Conservation (phyloP, 2,888 invertebrate genomes). For the Caenorhabditis doughertyi region DNA sequence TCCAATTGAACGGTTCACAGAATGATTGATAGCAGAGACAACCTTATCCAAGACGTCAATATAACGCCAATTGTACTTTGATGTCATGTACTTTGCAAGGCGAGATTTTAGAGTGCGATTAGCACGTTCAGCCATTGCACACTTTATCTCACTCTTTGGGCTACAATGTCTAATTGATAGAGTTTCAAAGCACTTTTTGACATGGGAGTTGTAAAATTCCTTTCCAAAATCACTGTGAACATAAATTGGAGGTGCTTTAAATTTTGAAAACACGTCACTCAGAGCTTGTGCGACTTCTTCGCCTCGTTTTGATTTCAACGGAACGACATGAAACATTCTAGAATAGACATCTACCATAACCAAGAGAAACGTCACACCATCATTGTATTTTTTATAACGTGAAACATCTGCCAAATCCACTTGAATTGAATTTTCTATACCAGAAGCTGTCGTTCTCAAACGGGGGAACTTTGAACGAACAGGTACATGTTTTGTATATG, state of each 20-base stretch:
- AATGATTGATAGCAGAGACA: constrained; percentile 4
- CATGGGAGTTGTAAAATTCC: constrained; percentile 13
- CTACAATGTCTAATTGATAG: constrained; percentile 10
- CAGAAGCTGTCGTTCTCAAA: constrained; percentile 3
- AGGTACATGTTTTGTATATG: constrained; percentile 7
- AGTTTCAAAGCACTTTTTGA: not conserved
- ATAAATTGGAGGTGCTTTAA: constrained; percentile 18
- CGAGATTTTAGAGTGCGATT: constrained; percentile 9
- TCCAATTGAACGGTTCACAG: constrained; percentile 8
- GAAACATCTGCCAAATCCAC: no score
- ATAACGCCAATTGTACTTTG: constrained; percentile 11
- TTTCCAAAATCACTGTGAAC: constrained; percentile 17
- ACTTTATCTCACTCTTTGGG: constrained; percentile 20
- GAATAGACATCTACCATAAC: constrained; percentile 14
- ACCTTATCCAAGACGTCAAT: not conserved
- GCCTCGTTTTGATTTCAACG: not conserved
- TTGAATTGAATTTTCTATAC: constrained; percentile 10
- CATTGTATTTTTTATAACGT: not conserved
- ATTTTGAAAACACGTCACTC: not conserved
- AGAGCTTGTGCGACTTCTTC: not conserved
- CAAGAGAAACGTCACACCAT: constrained; percentile 3
- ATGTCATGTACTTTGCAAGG: constrained; percentile 11
- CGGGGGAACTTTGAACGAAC: constrained; percentile 4
- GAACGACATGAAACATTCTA: constrained; percentile 5
- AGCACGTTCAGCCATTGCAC: constrained; percentile 9